Evolutionary conservation across 2,888 invertebrate species (phyloP), one percentile per base, ranked within the genome.

Genomic region (Fragum sueziense): DNA sequence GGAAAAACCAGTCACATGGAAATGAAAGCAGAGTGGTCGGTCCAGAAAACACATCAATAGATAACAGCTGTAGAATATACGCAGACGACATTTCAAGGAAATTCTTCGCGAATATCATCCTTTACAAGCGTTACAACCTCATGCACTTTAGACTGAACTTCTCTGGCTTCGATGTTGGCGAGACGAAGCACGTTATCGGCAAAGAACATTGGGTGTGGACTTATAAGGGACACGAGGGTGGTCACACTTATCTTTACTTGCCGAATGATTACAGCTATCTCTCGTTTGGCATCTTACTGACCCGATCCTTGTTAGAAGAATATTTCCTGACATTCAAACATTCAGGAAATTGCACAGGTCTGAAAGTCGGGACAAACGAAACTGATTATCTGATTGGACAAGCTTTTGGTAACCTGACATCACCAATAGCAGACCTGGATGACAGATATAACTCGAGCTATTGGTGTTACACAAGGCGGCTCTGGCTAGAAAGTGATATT

Each of bases 241-340:
- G 67, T 3, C 33, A 75, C 29, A 62, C 75, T 37, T 76, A 76
- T 33, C 65, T 82, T 2, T 82, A 41, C 47, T 33, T 82, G 1
- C 81, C 81, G 20, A 61, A 34, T 31, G 81, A 78, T 22, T 82
- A 70, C 31, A 75, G 80, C 6, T 80, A 80, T 29, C 47, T 78
- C 22, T 81, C 81, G 9, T 70, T 81, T 31, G 77, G 77, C n/a
- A 67, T 81, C 9, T 57, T 81, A n/a, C 72, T 77, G 77, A 69
- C 70, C 2, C 34, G 74, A 2, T 67, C 77, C 2, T 68, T 20
- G 0, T 9, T 27, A 1, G n/a, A 69, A 29, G 65, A 34, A 17
- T 25, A 67, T 3, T 33, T 0, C 29, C 22, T 78, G n/a, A 27
- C 67, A 22, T 22, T 82, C 1, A 37, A 34, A 3, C 22, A 22